These are phyloP conservation scores for Actinostola sp. DNA, from an alignment of 92 coral and sea anemone genomes.

Conservation along the genomic window DNA sequence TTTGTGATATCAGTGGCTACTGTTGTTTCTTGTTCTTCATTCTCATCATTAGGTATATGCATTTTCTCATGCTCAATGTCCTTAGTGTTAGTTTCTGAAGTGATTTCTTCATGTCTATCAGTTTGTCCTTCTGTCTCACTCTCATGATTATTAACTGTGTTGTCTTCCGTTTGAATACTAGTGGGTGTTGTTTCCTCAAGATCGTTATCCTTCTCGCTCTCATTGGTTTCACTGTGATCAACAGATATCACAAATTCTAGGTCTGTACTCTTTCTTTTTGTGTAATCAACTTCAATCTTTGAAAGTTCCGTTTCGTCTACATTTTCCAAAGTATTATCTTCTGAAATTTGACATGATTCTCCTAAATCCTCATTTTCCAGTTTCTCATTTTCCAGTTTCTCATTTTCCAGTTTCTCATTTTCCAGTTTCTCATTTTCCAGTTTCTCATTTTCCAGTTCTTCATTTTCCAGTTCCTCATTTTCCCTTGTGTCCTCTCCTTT, in stretches of 20 bases:
- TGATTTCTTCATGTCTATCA: no score
- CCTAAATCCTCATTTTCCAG: not conserved
- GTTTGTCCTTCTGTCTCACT: no score
- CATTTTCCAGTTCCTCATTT: not conserved
- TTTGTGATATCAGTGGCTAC: not conserved
- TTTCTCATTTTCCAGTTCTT: not conserved
- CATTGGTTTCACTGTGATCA: not conserved
- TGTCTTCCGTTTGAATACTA: no score
- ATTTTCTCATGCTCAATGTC: no score
- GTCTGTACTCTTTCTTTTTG: not conserved
- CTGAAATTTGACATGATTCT: not conserved
- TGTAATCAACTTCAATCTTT: not conserved
- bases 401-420: not conserved
- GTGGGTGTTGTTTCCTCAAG: not conserved
- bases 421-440: no score
- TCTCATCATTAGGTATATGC: no score
- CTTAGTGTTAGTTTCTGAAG: no score
- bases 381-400: not conserved
- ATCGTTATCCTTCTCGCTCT: not conserved
- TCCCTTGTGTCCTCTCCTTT: not conserved
- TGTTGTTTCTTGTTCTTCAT: not conserved
- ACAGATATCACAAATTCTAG: constrained; percentile 6
- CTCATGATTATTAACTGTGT: no score
- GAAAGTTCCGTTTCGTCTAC: not conserved
- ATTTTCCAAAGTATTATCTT: not conserved